Conservation (phyloP, 2,888 invertebrate genomes). For the Cerastoderma edule region DNA sequence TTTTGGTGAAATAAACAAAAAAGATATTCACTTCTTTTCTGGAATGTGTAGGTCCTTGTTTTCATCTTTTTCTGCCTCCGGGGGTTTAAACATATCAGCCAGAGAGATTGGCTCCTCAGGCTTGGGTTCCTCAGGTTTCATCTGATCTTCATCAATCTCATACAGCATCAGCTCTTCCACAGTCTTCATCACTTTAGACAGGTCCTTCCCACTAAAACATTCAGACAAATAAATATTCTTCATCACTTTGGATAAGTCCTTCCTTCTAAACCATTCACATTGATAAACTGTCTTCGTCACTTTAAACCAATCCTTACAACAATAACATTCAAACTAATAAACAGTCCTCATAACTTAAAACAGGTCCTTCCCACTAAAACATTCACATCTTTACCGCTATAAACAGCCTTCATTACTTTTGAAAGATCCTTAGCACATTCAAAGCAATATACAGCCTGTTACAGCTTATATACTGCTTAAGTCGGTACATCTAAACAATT, state of each 20-base stretch:
- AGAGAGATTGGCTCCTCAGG: slow-evolving; percentile 11
- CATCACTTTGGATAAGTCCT: too few species aligned
- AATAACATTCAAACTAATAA: too few species aligned
- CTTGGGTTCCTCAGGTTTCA: slow-evolving; percentile 45
- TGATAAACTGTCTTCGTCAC: too few species aligned
- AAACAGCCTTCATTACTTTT: too few species aligned
- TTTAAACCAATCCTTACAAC: too few species aligned
- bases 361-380: slow-evolving; percentile 78
- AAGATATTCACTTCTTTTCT: slow-evolving; percentile 26
- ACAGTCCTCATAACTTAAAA: slow-evolving; percentile 76
- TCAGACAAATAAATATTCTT: slow-evolving; percentile 1
- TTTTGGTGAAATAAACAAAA: too few species aligned
- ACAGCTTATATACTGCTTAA: too few species aligned
- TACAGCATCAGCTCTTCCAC: slow-evolving; percentile 80
- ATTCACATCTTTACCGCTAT: slow-evolving; percentile 8
- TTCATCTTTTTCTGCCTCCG: slow-evolving; percentile 27
- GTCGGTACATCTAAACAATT: too few species aligned
- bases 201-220: slow-evolving; percentile 76
- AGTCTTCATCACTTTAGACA: slow-evolving; percentile 76
- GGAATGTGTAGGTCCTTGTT: slow-evolving; percentile 37
- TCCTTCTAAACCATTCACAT: too few species aligned
- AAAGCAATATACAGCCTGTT: too few species aligned
- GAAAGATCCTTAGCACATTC: too few species aligned
- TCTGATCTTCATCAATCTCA: slow-evolving; percentile 71
- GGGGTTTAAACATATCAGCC: slow-evolving; percentile 3